Conservation (phyloP, 1,140 invertebrate species). For the Drosophila santomea region DNA sequence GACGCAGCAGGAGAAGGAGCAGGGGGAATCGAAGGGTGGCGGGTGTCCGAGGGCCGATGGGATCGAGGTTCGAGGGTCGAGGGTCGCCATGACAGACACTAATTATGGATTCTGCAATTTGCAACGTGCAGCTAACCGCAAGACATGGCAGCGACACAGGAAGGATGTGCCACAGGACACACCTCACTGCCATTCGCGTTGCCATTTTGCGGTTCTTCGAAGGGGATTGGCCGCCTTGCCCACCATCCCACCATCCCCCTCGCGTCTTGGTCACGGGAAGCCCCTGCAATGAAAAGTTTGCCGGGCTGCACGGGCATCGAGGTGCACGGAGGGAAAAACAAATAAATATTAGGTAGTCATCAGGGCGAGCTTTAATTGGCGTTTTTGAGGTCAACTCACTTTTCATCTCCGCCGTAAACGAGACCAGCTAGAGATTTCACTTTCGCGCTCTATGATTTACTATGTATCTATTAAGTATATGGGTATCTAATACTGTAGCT, state of each 20-base stretch:
- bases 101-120: conserved; percentile 82
- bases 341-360: conserved; percentile 12
- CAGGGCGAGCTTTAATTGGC: neutral
- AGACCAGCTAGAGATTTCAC: neutral
- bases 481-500: no score
- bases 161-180: conserved; percentile 61
- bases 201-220: conserved; percentile 67
- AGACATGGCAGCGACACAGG: conserved; percentile 47
- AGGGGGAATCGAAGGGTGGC: neutral
- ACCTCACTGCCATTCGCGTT: conserved; percentile 55
- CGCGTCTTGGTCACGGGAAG: conserved; percentile 10
- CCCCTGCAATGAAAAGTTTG: conserved; percentile 41
- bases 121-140: conserved; percentile 75
- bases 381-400: neutral
- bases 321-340: conserved; percentile 5
- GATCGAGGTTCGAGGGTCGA: conserved; percentile 16
- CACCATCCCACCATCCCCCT: neutral
- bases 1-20: no score
- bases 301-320: neutral
- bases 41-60: conserved; percentile 21
- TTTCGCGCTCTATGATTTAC: neutral
- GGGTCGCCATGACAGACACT: conserved; percentile 75
- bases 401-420: neutral
- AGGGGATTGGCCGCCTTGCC: conserved; percentile 22
- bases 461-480: no score